These are phyloP conservation scores for Hycleus cichorii DNA, from an alignment of 1,140 invertebrate genomes.

Conservation along the genomic window DNA sequence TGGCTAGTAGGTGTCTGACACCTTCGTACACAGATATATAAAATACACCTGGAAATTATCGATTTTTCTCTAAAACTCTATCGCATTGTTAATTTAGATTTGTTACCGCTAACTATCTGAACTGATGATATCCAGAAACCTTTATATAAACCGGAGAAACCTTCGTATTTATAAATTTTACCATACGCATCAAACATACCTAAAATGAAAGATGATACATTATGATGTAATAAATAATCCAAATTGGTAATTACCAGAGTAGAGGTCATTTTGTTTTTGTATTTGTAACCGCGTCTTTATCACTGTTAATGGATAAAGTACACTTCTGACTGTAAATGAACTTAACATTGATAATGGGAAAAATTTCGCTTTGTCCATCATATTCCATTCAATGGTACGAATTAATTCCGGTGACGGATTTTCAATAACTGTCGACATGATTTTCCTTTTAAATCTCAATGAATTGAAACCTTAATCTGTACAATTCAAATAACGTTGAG, in stretches of 20 bases:
- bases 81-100: not conserved
- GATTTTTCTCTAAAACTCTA: not conserved
- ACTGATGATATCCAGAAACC: conserved; percentile 92
- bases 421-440: conserved; percentile 25
- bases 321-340: conserved; percentile 78
- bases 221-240: not conserved
- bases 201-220: conserved; percentile 30
- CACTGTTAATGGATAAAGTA: conserved; percentile 92
- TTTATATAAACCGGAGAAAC: conserved; percentile 78
- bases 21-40: conserved; percentile 96
- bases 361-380: conserved; percentile 96
- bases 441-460: too few relatives aligned
- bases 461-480: not conserved
- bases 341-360: conserved; percentile 84
- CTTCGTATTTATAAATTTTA: conserved; percentile 86
- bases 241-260: conserved; percentile 53
- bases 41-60: conserved; percentile 63
- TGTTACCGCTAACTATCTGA: conserved; percentile 51
- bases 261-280: conserved; percentile 75
- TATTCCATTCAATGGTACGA: conserved; percentile 93
- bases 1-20: conserved; percentile 70
- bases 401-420: conserved; percentile 57
- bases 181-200: conserved; percentile 85
- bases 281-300: conserved; percentile 94
- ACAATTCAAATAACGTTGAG: not conserved